A percentile compares a stretch with the other conserved stretches of the same genome.
Evolutionary conservation across 2,113 vertebrate species (phyloP).

Genomic region (Platanista minor): DNA sequence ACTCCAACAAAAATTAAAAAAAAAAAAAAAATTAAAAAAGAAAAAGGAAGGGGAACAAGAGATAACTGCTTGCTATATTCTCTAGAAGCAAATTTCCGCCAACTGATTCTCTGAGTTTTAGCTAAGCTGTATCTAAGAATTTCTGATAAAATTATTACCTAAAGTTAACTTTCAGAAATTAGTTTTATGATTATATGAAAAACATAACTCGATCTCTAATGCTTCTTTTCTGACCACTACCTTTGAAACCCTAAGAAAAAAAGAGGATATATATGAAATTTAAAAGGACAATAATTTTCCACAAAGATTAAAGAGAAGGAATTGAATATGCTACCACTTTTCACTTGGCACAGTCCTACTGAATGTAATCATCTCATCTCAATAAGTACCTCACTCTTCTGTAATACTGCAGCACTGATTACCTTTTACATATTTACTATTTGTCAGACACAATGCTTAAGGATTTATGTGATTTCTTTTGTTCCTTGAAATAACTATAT

Average conservation of each 20-base stretch:
- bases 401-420: not conserved
- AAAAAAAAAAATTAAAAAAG: too few species aligned
- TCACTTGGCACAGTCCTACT: not conserved
- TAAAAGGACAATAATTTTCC: not conserved
- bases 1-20: too few species aligned
- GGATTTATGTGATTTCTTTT: not conserved
- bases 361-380: not conserved
- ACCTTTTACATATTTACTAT: not conserved
- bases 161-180: not conserved
- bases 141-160: not conserved
- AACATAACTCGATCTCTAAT: not conserved
- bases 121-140: not conserved
- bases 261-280: not conserved
- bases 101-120: not conserved
- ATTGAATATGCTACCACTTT: not conserved
- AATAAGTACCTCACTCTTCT: not conserved
- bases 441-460: not conserved
- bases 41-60: too few species aligned
- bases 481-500: not conserved
- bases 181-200: not conserved
- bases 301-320: not conserved
- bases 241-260: not conserved
- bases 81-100: not conserved
- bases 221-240: not conserved
- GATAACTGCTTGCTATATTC: not conserved